Evolutionary conservation across 2,797 vertebrate genomes (phyloP).

Genomic region (Forpus xanthops): DNA sequence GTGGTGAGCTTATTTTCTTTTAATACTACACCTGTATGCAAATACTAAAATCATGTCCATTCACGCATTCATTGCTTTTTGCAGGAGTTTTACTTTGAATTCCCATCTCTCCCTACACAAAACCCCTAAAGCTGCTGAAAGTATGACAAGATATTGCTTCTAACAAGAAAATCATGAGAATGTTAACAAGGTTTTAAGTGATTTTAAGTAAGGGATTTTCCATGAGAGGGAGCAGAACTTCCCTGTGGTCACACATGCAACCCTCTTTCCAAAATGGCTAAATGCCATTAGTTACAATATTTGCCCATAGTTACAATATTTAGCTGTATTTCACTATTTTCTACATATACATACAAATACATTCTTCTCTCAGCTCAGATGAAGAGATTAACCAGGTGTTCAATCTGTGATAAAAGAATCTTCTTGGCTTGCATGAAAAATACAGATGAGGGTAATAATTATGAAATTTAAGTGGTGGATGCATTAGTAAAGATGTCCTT

Average conservation of each 20-base stretch:
- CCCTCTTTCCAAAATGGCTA: neutral
- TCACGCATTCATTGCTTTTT: slow-evolving; percentile 9
- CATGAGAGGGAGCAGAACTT: neutral
- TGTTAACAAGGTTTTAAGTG: neutral
- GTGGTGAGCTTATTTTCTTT: slow-evolving; percentile 33
- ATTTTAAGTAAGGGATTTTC: neutral
- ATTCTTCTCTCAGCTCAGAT: neutral
- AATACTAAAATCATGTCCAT: slow-evolving; percentile 29
- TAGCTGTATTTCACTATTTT: neutral
- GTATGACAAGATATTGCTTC: neutral
- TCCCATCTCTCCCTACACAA: neutral
- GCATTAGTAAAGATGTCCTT: neutral
- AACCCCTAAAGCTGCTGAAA: neutral
- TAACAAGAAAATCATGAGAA: neutral
- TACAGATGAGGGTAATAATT: neutral
- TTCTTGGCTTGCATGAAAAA: neutral
- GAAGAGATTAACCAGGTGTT: neutral
- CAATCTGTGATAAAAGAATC: neutral
- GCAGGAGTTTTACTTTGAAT: neutral
- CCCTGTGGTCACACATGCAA: neutral
- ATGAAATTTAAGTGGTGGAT: neutral
- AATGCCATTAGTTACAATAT: no score
- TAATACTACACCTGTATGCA: slow-evolving; percentile 56
- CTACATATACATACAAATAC: neutral
- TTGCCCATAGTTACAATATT: neutral